Base-by-base conservation (phyloP, 2,888 invertebrate species). In the Sycophila texana region DNA sequence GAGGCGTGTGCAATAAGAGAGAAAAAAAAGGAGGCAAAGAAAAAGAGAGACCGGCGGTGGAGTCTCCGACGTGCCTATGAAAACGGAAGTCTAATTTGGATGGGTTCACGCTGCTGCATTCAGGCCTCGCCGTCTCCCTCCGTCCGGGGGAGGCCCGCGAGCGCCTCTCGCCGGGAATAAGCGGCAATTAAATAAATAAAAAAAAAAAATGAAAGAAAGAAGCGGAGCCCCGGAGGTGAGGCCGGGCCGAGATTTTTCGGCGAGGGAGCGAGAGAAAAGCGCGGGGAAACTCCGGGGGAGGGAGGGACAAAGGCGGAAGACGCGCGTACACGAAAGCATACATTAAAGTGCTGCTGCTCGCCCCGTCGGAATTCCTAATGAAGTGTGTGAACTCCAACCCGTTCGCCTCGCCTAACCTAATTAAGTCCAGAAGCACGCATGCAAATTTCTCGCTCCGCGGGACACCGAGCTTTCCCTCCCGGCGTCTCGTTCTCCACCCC, bases 301-400 rank as follows among this genome's bases (percentile, higher is more conserved):
- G 79, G 58, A 57, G 63, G 18, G 22, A 22, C 26, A 60, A 51
- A 74, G 63, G 60, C 82, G 80, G 68, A 75, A 81, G 77, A 81
- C 58, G 72, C 55, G 65, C 39, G 65, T 20, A 47, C 22, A 51
- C 26, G 72, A 67, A 18, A 71, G 74, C 65, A 74, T 72, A 55
- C 74, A 80, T 77, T 72, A 79, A 79, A 75, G 75, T 14, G 70
- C 61, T 55, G 65, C 30, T n/a, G 57, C 55, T 83, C 83, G 81
- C 82, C 84, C 85, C 84, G 84, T 81, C 81, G 86, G 88, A 88
- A 89, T 87, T 86, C 85, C 85, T 87, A 88, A 89, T 87, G 87
- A 88, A 85, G 86, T 87, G 89, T 89, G 89, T 87, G 89, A 89
- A 89, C 88, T 87, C 83, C 84, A 84, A 86, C 86, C 87, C 86